Evolutionary conservation across 2,797 vertebrate species (phyloP).

Genomic region (Nasua narica): DNA sequence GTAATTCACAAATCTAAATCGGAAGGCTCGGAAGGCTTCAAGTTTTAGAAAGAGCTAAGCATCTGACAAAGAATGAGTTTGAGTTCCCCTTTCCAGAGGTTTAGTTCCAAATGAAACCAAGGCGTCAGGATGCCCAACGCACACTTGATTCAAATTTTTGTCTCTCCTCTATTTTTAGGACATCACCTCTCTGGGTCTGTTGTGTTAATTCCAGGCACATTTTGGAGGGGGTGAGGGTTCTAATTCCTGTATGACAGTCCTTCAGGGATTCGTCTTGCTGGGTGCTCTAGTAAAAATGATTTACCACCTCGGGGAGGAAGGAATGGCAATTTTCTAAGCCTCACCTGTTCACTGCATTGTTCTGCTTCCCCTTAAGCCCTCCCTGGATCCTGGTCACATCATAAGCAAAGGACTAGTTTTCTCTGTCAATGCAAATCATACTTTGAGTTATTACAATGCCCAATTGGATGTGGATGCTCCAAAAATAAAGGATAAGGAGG

Average conservation of each 20-base stretch:
- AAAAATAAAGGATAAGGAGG: neutral
- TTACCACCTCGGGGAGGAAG: neutral
- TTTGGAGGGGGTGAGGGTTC: neutral
- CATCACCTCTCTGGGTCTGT: neutral
- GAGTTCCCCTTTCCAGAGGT: conserved; percentile 63
- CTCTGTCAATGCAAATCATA: neutral
- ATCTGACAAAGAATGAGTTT: conserved; percentile 24
- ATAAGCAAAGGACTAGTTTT: neutral
- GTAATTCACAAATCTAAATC: conserved; percentile 60
- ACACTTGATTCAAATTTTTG: neutral
- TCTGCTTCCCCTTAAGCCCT: neutral
- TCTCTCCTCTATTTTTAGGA: neutral
- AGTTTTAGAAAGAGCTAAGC: conserved; percentile 61
- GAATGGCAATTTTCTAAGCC: neutral
- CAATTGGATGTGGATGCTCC: neutral
- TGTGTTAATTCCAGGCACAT: neutral
- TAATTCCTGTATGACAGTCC: conserved; percentile 13
- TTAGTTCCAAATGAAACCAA: conserved; percentile 59
- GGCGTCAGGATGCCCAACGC: conserved; percentile 20
- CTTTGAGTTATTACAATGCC: neutral
- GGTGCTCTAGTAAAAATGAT: neutral
- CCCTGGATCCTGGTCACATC: neutral
- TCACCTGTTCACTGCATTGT: neutral
- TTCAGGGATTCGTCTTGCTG: neutral
- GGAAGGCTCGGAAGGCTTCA: conserved; percentile 62